Conservation (phyloP, 2,888 invertebrate genomes). For the Aleiodes alternator region DNA sequence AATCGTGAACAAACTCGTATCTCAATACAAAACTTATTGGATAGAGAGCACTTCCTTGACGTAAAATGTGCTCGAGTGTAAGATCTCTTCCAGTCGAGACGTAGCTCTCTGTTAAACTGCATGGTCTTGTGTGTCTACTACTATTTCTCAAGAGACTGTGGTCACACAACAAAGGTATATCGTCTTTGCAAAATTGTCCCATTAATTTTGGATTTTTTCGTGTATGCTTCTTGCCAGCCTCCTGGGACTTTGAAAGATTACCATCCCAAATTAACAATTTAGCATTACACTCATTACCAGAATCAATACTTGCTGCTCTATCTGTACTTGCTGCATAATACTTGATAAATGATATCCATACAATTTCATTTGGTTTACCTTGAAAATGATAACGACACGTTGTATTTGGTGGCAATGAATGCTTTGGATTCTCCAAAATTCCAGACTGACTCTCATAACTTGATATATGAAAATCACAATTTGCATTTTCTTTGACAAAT, state of each 20-base stretch:
- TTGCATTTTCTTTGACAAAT: constrained; percentile 84
- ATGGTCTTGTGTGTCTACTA: constrained; percentile 84
- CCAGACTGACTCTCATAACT: constrained; percentile 86
- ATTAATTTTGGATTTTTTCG: constrained; percentile 74
- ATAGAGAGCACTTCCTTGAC: constrained; percentile 87
- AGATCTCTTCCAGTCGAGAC: constrained; percentile 86
- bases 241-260: constrained; percentile 61
- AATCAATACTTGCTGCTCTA: constrained; percentile 79
- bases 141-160: constrained; percentile 85
- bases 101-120: constrained; percentile 84
- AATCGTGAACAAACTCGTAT: constrained; percentile 87
- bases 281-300: constrained; percentile 84
- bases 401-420: constrained; percentile 88
- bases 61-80: constrained; percentile 85
- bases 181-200: constrained; percentile 87
- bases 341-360: constrained; percentile 90
- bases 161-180: constrained; percentile 85
- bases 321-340: constrained; percentile 85
- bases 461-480: constrained; percentile 86
- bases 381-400: constrained; percentile 88
- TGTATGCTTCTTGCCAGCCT: neutral
- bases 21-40: constrained; percentile 86
- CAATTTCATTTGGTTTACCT: constrained; percentile 85
- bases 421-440: constrained; percentile 84
- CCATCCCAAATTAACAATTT: constrained; percentile 87